A percentile compares a stretch with the other conserved stretches of the same genome.
Conservation (phyloP, 2,888 invertebrate genomes). For the Heliconius erato region DNA sequence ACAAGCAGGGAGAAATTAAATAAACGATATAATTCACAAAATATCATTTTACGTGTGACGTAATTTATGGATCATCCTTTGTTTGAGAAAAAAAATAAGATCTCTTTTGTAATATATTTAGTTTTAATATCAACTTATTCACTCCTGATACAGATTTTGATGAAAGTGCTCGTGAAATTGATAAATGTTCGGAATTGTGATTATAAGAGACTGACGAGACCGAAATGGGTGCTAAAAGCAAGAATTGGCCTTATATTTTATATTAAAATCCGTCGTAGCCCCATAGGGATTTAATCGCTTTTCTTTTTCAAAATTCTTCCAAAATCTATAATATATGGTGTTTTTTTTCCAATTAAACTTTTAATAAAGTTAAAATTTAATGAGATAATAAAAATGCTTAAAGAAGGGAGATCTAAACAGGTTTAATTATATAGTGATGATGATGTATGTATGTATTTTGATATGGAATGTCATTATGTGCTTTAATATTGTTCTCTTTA, state of each 20-base stretch:
- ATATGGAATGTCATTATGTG: not conserved
- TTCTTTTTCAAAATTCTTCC: not conserved
- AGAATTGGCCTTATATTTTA: slow-evolving; percentile 33
- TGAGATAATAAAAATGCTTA: not conserved
- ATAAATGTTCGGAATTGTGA: slow-evolving; percentile 34
- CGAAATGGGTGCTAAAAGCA: slow-evolving; percentile 45
- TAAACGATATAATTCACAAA: no score
- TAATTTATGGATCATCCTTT: not conserved
- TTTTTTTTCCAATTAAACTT: not conserved
- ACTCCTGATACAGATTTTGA: not conserved
- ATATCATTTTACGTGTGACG: no score
- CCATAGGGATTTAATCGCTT: not conserved
- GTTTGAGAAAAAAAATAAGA: not conserved
- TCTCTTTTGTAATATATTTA: not conserved
- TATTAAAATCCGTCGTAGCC: slow-evolving; percentile 7
- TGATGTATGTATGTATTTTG: slow-evolving; percentile 2
- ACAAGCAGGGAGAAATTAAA: no score
- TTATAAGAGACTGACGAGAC: slow-evolving; percentile 46
- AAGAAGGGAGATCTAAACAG: not conserved
- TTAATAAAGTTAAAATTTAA: not conserved
- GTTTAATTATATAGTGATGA: not conserved
- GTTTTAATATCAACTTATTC: not conserved
- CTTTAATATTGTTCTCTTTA: slow-evolving; percentile 3
- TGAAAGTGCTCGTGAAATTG: slow-evolving; percentile 23
- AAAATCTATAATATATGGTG: not conserved